A percentile compares a stretch with the other conserved stretches of the same genome.
Evolutionary conservation across 2,113 vertebrate genomes (phyloP).

Genomic region (Hepsetus odoe): DNA sequence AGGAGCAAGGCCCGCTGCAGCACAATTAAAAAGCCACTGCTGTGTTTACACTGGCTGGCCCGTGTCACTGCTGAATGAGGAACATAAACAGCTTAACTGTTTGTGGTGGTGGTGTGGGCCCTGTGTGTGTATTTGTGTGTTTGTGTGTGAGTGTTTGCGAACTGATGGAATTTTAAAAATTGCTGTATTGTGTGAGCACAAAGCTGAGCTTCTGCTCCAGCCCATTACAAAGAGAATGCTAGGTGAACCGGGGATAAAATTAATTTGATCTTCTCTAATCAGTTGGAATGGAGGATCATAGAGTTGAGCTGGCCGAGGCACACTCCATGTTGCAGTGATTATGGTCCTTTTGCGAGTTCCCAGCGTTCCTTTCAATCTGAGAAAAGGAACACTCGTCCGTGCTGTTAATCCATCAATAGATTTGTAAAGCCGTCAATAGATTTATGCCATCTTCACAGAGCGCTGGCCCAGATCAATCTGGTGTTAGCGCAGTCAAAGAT

Average conservation of each 20-base stretch:
- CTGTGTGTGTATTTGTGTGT: slow-evolving; percentile 4
- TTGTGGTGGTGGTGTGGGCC: slow-evolving; percentile 43
- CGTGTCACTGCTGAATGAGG: slow-evolving; percentile 78
- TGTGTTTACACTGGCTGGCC: slow-evolving; percentile 79
- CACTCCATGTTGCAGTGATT: slow-evolving; percentile 51
- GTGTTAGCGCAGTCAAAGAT: slow-evolving; percentile 74
- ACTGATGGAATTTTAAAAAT: slow-evolving; percentile 75
- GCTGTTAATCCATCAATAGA: slow-evolving; percentile 60
- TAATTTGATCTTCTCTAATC: slow-evolving; percentile 81
- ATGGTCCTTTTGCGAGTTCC: slow-evolving; percentile 64
- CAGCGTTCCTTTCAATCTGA: slow-evolving; percentile 56
- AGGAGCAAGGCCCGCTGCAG: slow-evolving; percentile 73
- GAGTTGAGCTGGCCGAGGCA: slow-evolving; percentile 51
- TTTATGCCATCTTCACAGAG: slow-evolving; percentile 35
- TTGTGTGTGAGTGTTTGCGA: slow-evolving; percentile 4
- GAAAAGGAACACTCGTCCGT: slow-evolving; percentile 49
- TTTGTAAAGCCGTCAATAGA: slow-evolving; percentile 22
- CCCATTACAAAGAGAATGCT: slow-evolving; percentile 68
- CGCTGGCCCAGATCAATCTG: slow-evolving; percentile 46
- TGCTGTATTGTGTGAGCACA: slow-evolving; percentile 70
- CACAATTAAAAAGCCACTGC: slow-evolving; percentile 79
- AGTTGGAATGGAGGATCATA: slow-evolving; percentile 41
- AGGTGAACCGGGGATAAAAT: slow-evolving; percentile 69
- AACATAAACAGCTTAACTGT: slow-evolving; percentile 79
- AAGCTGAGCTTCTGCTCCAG: slow-evolving; percentile 75